Evolutionary conservation across 2,888 invertebrate genomes (phyloP), one percentile per base, ranked within the genome.

Genomic region (Phrixothrix hirtus): DNA sequence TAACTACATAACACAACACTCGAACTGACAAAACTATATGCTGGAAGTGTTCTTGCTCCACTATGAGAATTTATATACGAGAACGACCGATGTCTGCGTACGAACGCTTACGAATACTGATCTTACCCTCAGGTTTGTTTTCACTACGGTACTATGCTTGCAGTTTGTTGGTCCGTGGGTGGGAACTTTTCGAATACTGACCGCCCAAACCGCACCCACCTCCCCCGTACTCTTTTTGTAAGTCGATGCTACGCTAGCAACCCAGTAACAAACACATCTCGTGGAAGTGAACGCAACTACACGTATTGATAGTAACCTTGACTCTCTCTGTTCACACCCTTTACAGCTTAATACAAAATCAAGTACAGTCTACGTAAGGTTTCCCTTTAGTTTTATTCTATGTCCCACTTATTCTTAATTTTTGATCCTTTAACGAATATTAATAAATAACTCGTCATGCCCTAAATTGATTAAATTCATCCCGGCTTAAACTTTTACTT

Each of bases 141-240:
- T 66, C 63, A 67, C 63, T 63, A 60, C 63, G 58, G 51, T 60
- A 60, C 67, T 66, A 65, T 64, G 64, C 67, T 63, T 58, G 57
- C 63, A 64, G 68, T 68, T 72, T 68, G 68, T 71, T 68, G 69
- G 68, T 62, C 58, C 52, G 57, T 53, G 60, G 73, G 73, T 61
- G 70, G 65, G 55, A 49, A 46, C 47, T 41, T 2, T 9, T 17
- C 9, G 7, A 26, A 9, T 49, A 48, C 39, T 37, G 63, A 48
- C 67, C 52, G 62, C 71, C 70, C 59, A 46, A 34, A 57, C 57
- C 63, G 63, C 72, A 64, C 65, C 65, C 55, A 43, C 46, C 21
- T 32, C 32, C 46, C 53, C 50, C 45, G 29, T 55, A 42, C 35
- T 32, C 29, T 37, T 47, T 48, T 25, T 9, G 17, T 38, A 21